Percentiles rank a stretch among this genome's conserved stretches.
Evolutionary conservation across 2,113 vertebrate genomes (phyloP).

Genomic region (Aepyceros melampus): DNA sequence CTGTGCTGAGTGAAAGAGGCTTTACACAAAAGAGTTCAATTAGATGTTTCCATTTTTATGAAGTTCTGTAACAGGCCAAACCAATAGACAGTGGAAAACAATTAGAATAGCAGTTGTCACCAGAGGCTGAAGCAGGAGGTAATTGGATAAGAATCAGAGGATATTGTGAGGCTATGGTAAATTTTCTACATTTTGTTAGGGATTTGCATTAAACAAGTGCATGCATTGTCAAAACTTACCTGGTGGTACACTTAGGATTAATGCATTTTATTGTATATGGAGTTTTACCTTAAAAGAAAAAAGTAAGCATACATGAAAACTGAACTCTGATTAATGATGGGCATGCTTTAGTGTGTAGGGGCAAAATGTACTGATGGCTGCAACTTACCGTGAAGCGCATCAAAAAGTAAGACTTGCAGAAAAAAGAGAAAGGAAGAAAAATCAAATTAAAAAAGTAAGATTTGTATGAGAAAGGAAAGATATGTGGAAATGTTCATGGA

Average conservation of each 20-base stretch:
- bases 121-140: neutral
- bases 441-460: neutral
- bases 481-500: rapidly evolving
- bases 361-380: neutral
- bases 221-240: neutral
- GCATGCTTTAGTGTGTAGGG: neutral
- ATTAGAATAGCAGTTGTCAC: neutral
- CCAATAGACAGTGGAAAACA: neutral
- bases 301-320: neutral
- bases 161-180: rapidly evolving
- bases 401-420: neutral
- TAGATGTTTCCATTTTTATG: neutral
- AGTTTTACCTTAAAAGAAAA: neutral
- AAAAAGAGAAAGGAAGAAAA: neutral
- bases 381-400: neutral
- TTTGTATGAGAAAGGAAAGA: neutral
- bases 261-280: neutral
- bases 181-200: rapidly evolving
- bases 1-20: rapidly evolving
- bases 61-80: neutral
- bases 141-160: rapidly evolving
- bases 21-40: neutral
- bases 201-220: neutral
- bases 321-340: neutral
- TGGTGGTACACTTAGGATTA: neutral